Conservation (phyloP, 2,113 vertebrate genomes). For the Scophthalmus maximus region DNA sequence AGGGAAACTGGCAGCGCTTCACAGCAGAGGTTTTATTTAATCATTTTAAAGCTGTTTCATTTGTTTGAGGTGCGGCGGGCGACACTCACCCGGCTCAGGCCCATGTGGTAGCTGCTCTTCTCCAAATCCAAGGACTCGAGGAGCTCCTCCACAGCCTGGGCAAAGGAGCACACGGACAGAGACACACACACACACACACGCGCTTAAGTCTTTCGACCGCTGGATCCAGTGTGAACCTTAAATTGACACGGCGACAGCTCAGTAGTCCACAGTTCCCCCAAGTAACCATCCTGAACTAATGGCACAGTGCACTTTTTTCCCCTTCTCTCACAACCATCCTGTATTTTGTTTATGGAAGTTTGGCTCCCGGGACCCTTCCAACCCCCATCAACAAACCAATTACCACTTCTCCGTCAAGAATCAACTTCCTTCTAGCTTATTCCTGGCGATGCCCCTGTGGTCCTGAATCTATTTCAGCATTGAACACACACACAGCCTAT, state of each 20-base stretch:
- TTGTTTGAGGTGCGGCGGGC: conserved; percentile 13
- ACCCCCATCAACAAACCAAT: conserved; percentile 36
- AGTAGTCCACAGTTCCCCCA: conserved; percentile 36
- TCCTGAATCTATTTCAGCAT: too few species aligned
- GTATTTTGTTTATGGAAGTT: conserved; percentile 32
- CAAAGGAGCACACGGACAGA: conserved; percentile 40
- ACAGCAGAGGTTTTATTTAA: conserved; percentile 35
- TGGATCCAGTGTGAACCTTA: conserved; percentile 51
- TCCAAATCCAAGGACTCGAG: conserved; percentile 96
- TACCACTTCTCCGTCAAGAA: conserved; percentile 39
- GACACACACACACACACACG: conserved; percentile 36
- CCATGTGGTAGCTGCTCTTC: conserved; percentile 96
- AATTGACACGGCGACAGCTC: conserved; percentile 28
- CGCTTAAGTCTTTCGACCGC: conserved; percentile 48
- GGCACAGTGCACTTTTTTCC: conserved; percentile 18
- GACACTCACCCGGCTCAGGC: conserved; percentile 91
- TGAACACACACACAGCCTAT: too few species aligned
- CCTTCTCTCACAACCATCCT: conserved; percentile 29
- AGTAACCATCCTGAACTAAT: conserved; percentile 47
- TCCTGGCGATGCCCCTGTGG: conserved; percentile 42
- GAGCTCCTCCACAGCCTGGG: conserved; percentile 94
- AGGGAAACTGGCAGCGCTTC: conserved; percentile 23
- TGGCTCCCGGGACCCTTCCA: conserved; percentile 9
- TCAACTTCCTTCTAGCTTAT: conserved; percentile 50
- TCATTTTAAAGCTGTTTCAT: conserved; percentile 38